A percentile compares a stretch with the other conserved stretches of the same genome.
phyloP scores from a whole-genome alignment of 2,113 vertebrate genomes.

The Notothenia rossii region DNA sequence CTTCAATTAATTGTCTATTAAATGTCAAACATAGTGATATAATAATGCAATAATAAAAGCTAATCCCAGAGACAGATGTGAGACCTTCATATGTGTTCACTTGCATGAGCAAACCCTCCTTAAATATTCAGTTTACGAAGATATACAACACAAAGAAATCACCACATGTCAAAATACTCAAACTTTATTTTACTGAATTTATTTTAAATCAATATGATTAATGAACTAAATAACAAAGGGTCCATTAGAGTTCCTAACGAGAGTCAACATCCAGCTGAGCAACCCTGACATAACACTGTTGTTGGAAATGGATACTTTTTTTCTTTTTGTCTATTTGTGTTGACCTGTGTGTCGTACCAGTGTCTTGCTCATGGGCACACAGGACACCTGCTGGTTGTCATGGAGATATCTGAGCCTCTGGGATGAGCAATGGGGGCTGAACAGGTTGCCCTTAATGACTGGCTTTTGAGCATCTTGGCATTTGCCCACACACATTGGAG shows the following conservation, averaged over 20 bases:
- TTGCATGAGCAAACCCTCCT: too few relatives aligned
- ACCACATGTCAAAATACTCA: too few relatives aligned
- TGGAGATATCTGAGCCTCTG: slow-evolving; percentile 85
- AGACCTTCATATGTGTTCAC: too few relatives aligned
- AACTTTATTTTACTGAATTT: too few relatives aligned
- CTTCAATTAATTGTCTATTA: too few relatives aligned
- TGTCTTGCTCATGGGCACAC: slow-evolving; percentile 27
- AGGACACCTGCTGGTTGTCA: slow-evolving; percentile 79
- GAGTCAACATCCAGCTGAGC: neutral
- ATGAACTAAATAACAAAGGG: too few relatives aligned
- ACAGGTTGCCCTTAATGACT: slow-evolving; percentile 69
- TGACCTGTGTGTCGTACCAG: slow-evolving; percentile 2
- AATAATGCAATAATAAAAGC: too few relatives aligned
- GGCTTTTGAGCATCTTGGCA: slow-evolving; percentile 51
- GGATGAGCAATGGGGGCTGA: slow-evolving; percentile 81
- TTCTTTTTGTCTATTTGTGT: neutral
- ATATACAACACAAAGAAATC: too few relatives aligned
- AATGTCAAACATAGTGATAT: neutral
- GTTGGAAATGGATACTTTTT: neutral
- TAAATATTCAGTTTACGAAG: too few relatives aligned
- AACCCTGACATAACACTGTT: rapidly evolving
- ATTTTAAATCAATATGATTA: too few relatives aligned
- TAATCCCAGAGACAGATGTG: too few relatives aligned
- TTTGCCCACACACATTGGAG: too few relatives aligned
- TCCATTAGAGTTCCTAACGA: neutral